Evolutionary conservation across 1,140 invertebrate genomes (phyloP).

Genomic region (Bursaphelenchus mucronatus): DNA sequence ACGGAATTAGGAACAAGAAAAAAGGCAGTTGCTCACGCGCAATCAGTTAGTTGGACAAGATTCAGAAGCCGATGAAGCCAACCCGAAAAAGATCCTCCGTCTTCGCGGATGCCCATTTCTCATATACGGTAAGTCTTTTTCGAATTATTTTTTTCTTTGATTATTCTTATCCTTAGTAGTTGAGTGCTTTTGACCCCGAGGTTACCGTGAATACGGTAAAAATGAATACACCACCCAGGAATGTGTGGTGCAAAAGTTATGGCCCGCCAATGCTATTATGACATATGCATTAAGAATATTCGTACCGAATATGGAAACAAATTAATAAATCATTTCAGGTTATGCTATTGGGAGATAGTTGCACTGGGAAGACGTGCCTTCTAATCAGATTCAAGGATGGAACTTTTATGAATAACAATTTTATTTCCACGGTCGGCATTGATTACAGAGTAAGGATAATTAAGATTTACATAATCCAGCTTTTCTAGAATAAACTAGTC

Average conservation of each 20-base stretch:
- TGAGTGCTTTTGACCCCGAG: too few species aligned
- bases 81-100: conserved; percentile 21
- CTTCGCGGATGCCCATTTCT: conserved; percentile 18
- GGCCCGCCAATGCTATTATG: background rate
- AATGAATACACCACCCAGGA: background rate
- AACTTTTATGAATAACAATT: conserved; percentile 65
- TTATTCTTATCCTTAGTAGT: background rate
- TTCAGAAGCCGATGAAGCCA: background rate
- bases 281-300: background rate
- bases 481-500: conserved; percentile 58
- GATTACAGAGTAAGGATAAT: conserved; percentile 60
- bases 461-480: background rate
- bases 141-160: background rate
- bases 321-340: conserved; percentile 46
- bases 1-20: too few species aligned
- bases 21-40: too few species aligned
- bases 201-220: background rate
- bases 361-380: conserved; percentile 64
- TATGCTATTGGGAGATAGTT: conserved; percentile 60
- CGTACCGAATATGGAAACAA: background rate
- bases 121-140: conserved; percentile 22
- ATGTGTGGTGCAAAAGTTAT: background rate
- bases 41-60: too few species aligned
- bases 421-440: conserved; percentile 66
- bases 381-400: conserved; percentile 65